phyloP scores from a whole-genome alignment of 2,888 invertebrate genomes.

The Thymelicus acteon region DNA sequence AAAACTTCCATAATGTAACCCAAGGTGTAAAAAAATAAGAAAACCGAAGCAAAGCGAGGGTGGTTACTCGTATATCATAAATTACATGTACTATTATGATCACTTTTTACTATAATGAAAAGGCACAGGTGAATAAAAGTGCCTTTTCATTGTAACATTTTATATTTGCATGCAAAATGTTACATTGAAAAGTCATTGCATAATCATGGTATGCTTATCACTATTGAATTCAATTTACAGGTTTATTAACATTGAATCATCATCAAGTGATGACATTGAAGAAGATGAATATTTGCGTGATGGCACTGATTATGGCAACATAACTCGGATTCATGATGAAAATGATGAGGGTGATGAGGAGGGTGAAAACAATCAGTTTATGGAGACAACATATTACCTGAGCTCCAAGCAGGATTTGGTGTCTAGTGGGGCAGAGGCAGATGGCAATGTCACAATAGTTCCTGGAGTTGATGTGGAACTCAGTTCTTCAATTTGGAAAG shows the following conservation, averaged over 20 bases:
- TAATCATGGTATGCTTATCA: too few species aligned
- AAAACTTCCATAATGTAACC: too few species aligned
- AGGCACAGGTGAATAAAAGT: too few species aligned
- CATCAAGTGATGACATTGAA: slow-evolving; percentile 86
- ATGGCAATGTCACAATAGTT: slow-evolving; percentile 75
- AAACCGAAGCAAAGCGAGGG: too few species aligned
- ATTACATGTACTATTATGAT: too few species aligned
- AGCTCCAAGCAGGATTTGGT: slow-evolving; percentile 62
- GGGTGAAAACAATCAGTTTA: slow-evolving; percentile 52
- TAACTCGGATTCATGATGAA: slow-evolving; percentile 66
- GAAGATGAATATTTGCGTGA: slow-evolving; percentile 78
- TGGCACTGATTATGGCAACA: slow-evolving; percentile 78
- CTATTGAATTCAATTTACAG: slow-evolving; percentile 57
- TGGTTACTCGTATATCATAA: too few species aligned
- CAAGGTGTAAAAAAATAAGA: too few species aligned
- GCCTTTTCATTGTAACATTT: too few species aligned
- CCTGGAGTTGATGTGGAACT: slow-evolving; percentile 63
- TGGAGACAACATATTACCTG: slow-evolving; percentile 61
- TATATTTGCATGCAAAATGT: too few species aligned
- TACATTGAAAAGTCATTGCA: too few species aligned
- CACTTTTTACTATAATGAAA: too few species aligned
- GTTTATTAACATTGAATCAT: slow-evolving; percentile 89
- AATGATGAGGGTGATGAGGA: slow-evolving; percentile 51
- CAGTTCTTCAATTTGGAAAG: slow-evolving; percentile 73
- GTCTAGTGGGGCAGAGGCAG: slow-evolving; percentile 55